Evolutionary conservation across 2,888 invertebrate species (phyloP), one percentile per base, ranked within the genome.

Genomic region (Andrena trimmerana): DNA sequence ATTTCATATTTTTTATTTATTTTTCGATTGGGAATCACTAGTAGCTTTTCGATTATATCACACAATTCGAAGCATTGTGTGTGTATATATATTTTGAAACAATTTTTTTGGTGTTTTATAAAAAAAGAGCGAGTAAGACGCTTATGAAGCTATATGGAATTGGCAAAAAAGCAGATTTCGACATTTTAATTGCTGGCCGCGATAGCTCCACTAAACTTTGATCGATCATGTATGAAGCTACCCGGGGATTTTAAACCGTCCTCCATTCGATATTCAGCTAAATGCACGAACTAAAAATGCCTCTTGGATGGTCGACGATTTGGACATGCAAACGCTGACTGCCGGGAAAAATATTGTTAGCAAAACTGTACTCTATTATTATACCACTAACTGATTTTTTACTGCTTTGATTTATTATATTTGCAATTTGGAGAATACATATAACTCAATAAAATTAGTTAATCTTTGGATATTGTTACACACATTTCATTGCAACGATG

Each of bases 171-270:
- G 27, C 57, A 24, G 24, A 27, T 57, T 57, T 57, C 57, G 27
- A 27, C 57, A 57, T 24, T 57, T 57, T 27, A 57, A 57, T 27
- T 57, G 13, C 7, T 57, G 13, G 24, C 3, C 27, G 1, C 8
- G 54, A 27, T 27, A 27, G 60, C 24, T 60, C 60, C 29, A 48
- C 48, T 70, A 42, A 60, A 60, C 60, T 70, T 70, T 70, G 29
- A 60, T 70, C 60, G 59, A 70, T 70, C 70, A 70, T 70, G 70
- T 60, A 70, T 42, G 70, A 70, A 48, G 48, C 13, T 29, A 60
- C 2, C 42, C 7, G 13, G 60, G 60, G 60, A 70, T 27, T 70
- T 70, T 59, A 70, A 71, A 71, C 62, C 50, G 62, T 62, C 62
- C 60, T 24, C 42, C 48, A 20, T 70, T 60, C 70, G 42, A 70